Percentiles rank a stretch among this genome's conserved stretches.
Evolutionary conservation across 1,140 invertebrate genomes (phyloP).

Genomic region (Agrypnia vestita): DNA sequence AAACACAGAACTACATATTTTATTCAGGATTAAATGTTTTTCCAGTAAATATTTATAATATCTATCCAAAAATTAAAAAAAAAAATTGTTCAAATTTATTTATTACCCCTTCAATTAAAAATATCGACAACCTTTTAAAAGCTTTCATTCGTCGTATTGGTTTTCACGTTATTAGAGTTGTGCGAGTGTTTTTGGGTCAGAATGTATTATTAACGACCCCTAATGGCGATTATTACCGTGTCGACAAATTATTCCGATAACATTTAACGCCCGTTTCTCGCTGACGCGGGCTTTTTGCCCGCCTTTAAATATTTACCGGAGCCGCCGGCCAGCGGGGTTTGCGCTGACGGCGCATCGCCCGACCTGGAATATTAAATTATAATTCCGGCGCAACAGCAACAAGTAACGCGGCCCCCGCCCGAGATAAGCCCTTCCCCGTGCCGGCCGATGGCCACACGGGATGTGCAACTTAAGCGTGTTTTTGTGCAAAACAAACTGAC

Average conservation of each 20-base stretch:
- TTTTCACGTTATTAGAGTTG: background rate
- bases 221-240: background rate
- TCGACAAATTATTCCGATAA: constrained; percentile 6
- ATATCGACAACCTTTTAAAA: too few species aligned
- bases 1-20: too few species aligned
- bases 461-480: background rate
- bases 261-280: background rate
- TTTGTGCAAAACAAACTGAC: background rate
- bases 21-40: too few species aligned
- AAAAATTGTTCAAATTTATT: too few species aligned
- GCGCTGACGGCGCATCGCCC: background rate
- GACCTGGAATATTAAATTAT: background rate
- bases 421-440: background rate
- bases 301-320: background rate
- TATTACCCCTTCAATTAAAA: too few species aligned
- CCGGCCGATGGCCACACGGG: background rate
- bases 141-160: too few species aligned
- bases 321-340: background rate
- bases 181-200: background rate
- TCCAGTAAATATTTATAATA: too few species aligned
- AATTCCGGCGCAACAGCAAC: background rate
- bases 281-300: background rate
- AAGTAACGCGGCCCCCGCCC: background rate
- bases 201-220: background rate
- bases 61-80: too few species aligned